Percentiles rank a stretch among this genome's conserved stretches.
Evolutionary conservation across 2,797 vertebrate genomes (phyloP).

Genomic region (Leuciscus waleckii): DNA sequence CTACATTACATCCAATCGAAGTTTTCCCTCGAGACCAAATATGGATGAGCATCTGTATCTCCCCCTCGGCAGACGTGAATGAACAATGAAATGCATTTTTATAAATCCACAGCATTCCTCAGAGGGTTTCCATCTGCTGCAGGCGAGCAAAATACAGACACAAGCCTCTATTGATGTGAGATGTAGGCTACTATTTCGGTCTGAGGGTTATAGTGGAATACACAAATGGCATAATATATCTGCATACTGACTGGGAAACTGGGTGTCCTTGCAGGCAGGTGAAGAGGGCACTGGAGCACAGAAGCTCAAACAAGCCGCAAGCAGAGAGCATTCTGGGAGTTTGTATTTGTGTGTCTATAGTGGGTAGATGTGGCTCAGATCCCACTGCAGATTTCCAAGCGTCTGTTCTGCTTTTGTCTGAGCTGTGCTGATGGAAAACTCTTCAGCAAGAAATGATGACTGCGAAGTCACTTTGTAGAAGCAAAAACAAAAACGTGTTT

Average conservation of each 20-base stretch:
- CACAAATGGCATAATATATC: slow-evolving; percentile 27
- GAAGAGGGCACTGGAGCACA: slow-evolving; percentile 27
- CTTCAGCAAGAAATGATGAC: not conserved
- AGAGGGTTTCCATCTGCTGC: slow-evolving; percentile 17
- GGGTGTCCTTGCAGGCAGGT: slow-evolving; percentile 31
- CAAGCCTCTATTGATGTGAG: slow-evolving; percentile 16
- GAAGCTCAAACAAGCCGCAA: not conserved
- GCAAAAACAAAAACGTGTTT: slow-evolving; percentile 31
- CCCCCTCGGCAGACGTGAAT: slow-evolving; percentile 11
- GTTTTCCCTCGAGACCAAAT: slow-evolving; percentile 1
- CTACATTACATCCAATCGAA: not conserved
- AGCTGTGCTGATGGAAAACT: slow-evolving; percentile 15
- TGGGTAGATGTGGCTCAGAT: slow-evolving; percentile 21
- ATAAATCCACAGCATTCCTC: slow-evolving; percentile 26
- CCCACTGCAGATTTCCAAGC: slow-evolving; percentile 7
- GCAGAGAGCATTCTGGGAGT: slow-evolving; percentile 27
- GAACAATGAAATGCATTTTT: slow-evolving; percentile 41
- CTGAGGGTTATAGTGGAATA: slow-evolving; percentile 20
- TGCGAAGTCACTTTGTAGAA: not conserved
- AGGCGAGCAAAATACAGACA: slow-evolving; percentile 23
- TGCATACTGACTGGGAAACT: slow-evolving; percentile 19
- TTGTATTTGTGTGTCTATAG: slow-evolving; percentile 1
- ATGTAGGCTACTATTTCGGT: not conserved
- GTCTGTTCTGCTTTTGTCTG: slow-evolving; percentile 25
- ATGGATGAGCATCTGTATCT: slow-evolving; percentile 20